phyloP scores from a whole-genome alignment of 1,140 invertebrate species.

The Carcinoscorpius rotundicauda region DNA sequence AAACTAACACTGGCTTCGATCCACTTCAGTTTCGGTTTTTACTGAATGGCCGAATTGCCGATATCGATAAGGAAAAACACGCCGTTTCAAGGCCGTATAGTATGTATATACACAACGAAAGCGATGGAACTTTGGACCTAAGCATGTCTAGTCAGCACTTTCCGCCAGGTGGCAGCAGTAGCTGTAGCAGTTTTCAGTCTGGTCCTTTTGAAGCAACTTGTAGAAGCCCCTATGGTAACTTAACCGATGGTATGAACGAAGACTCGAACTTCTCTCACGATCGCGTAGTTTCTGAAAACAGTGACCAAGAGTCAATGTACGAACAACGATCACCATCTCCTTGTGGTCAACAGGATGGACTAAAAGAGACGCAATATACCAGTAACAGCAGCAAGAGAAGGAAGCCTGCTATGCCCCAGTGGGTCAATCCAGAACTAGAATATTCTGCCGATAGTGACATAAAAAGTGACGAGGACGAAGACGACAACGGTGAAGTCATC shows the following conservation, averaged over 20 bases:
- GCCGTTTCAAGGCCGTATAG: too few species aligned
- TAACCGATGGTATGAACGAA: slow-evolving; percentile 17
- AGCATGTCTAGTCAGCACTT: slow-evolving; percentile 46
- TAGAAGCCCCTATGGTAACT: slow-evolving; percentile 3
- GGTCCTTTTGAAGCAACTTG: too few species aligned
- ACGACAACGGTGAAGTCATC: slow-evolving; percentile 46
- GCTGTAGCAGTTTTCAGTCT: too few species aligned
- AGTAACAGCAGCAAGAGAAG: slow-evolving; percentile 42
- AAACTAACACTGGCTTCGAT: slow-evolving; percentile 46
- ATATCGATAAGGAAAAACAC: slow-evolving; percentile 29
- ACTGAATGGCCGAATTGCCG: slow-evolving; percentile 55
- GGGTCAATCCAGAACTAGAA: slow-evolving; percentile 90
- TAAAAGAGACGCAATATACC: too few species aligned
- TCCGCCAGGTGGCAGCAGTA: too few species aligned
- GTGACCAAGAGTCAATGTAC: slow-evolving; percentile 12
- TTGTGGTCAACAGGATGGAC: too few species aligned
- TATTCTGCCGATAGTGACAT: slow-evolving; percentile 36
- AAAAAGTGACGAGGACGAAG: slow-evolving; percentile 14
- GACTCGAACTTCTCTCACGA: slow-evolving; percentile 17
- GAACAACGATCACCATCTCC: background rate
- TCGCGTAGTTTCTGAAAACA: slow-evolving; percentile 6
- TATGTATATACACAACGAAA: too few species aligned
- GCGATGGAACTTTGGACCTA: slow-evolving; percentile 45
- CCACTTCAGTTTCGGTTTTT: slow-evolving; percentile 78
- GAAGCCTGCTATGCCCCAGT: slow-evolving; percentile 90